A percentile compares a stretch with the other conserved stretches of the same genome.
Evolutionary conservation across 2,113 vertebrate genomes (phyloP).

Genomic region (Bombycilla garrulus): DNA sequence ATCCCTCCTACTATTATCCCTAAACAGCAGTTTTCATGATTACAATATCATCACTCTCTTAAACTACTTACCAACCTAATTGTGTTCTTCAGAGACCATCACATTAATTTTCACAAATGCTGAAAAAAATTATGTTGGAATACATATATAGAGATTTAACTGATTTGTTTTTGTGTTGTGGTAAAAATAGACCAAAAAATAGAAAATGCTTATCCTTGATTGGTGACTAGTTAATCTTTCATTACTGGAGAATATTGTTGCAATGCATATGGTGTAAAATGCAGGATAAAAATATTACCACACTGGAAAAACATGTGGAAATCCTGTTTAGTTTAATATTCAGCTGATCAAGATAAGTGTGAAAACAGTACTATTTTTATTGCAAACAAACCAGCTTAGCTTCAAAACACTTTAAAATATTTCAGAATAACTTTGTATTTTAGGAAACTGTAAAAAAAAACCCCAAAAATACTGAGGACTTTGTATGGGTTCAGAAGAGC

Average conservation of each 20-base stretch:
- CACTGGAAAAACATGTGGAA: conserved; percentile 29
- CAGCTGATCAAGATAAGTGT: conserved; percentile 23
- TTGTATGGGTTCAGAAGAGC: conserved; percentile 2
- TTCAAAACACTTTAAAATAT: conserved; percentile 42
- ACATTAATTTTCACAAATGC: conserved; percentile 25
- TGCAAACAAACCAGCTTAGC: conserved; percentile 40
- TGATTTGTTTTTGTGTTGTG: neutral
- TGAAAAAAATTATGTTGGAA: conserved; percentile 14
- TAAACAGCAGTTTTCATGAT: conserved; percentile 43
- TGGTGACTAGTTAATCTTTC: conserved; percentile 25
- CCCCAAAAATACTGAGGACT: conserved; percentile 19
- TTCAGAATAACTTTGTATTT: neutral
- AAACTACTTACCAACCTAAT: conserved; percentile 52
- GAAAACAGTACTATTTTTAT: conserved; percentile 40
- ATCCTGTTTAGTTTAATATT: neutral
- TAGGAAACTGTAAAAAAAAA: neutral
- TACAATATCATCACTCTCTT: conserved; percentile 35
- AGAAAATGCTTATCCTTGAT: neutral
- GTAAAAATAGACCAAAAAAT: conserved; percentile 46
- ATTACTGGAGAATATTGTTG: conserved; percentile 30
- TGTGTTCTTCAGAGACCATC: conserved; percentile 33
- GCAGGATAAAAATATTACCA: neutral
- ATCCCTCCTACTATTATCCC: neutral
- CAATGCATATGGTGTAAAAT: conserved; percentile 17
- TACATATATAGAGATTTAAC: neutral